phyloP scores from a whole-genome alignment of 53 echinoderm and acorn worm species.

The Arbacia lixula region DNA sequence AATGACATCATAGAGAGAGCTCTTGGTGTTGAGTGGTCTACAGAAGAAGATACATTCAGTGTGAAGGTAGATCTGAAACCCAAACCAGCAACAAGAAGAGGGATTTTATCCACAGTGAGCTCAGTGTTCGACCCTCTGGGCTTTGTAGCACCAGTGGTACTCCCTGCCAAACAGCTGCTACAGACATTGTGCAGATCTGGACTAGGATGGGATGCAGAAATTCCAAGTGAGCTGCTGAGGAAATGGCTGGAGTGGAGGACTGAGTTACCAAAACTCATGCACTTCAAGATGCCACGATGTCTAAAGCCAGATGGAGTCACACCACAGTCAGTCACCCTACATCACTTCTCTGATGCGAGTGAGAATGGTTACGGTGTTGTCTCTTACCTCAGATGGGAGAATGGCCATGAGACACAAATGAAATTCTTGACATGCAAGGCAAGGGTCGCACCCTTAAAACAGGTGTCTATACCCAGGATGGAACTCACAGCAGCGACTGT shows the following conservation, averaged over 20 bases:
- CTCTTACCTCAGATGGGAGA: conserved; percentile 35
- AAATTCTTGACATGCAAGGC: conserved; percentile 49
- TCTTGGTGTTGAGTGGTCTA: conserved; percentile 34
- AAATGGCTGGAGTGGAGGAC: conserved; percentile 40
- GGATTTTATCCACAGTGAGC: conserved; percentile 37
- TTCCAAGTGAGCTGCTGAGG: conserved; percentile 5
- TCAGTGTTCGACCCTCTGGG: conserved; percentile 50
- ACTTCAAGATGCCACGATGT: conserved; percentile 37
- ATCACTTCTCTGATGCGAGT: conserved; percentile 48
- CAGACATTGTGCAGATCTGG: conserved; percentile 18
- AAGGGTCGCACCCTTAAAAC: conserved; percentile 47
- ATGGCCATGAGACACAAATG: background rate
- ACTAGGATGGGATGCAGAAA: conserved; percentile 43
- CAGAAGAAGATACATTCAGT: conserved; percentile 36
- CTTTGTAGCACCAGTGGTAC: conserved; percentile 40
- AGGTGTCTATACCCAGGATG: conserved; percentile 57
- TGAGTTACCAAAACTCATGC: conserved; percentile 30
- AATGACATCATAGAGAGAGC: background rate
- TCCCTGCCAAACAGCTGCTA: conserved; percentile 46
- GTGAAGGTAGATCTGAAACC: conserved; percentile 27
- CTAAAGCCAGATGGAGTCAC: conserved; percentile 23
- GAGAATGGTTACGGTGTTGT: conserved; percentile 38
- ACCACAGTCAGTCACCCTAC: background rate
- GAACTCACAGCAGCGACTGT: conserved; percentile 61
- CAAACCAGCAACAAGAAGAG: conserved; percentile 8